Conservation (phyloP, 2,888 invertebrate species). For the Chaitophorus viminalis region DNA sequence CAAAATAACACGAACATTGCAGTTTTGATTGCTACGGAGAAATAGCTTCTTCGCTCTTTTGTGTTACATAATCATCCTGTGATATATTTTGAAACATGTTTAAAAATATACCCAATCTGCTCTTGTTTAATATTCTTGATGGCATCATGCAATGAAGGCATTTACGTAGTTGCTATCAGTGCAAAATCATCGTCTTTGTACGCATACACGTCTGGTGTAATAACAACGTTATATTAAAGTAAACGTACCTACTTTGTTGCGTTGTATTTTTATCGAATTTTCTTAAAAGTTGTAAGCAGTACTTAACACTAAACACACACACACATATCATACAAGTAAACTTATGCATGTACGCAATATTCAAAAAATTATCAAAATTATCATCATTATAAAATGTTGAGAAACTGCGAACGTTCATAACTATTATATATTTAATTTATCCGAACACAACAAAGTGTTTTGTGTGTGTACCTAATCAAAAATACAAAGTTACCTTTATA, state of each 20-base stretch:
- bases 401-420: neutral
- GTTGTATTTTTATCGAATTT: neutral
- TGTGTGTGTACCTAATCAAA: neutral
- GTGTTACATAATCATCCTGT: neutral
- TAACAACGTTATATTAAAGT: slow-evolving; percentile 1
- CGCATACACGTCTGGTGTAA: neutral
- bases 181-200: neutral
- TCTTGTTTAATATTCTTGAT: slow-evolving; percentile 8
- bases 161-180: neutral
- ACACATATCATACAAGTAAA: neutral
- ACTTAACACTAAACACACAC: neutral
- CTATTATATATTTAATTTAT: neutral
- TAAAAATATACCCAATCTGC: neutral
- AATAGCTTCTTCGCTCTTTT: neutral
- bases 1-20: neutral
- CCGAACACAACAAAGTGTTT: neutral
- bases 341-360: neutral
- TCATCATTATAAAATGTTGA: neutral
- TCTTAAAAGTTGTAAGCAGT: too few relatives aligned
- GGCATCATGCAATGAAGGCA: neutral
- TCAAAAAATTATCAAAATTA: neutral
- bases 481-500: neutral
- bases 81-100: neutral
- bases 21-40: neutral
- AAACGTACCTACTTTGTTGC: neutral